Conservation (phyloP, 2,888 invertebrate genomes). For the Ormyrus pomaceus region DNA sequence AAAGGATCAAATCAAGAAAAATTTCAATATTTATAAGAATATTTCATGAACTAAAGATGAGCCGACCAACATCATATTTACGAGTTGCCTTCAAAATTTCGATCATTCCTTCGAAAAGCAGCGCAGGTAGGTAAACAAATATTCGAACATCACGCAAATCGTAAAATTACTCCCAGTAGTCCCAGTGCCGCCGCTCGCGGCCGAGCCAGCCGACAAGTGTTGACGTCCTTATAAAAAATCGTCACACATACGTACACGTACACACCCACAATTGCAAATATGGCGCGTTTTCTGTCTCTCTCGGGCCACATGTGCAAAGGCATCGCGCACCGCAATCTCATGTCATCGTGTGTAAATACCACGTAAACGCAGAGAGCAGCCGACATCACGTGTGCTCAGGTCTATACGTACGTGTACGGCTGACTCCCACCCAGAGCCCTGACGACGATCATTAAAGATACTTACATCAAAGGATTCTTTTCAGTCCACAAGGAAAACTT, state of each 20-base stretch:
- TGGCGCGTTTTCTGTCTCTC: too few species aligned
- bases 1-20: too few species aligned
- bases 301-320: background rate
- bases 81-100: background rate
- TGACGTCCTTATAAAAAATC: slow-evolving; percentile 2
- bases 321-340: background rate
- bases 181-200: background rate
- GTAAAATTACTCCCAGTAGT: too few species aligned
- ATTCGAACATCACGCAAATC: too few species aligned
- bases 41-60: too few species aligned
- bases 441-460: background rate
- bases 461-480: background rate
- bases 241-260: background rate
- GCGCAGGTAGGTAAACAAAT: too few species aligned
- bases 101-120: background rate
- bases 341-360: background rate
- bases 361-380: background rate
- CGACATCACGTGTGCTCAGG: too few species aligned
- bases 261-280: too few species aligned
- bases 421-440: background rate
- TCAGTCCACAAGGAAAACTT: background rate
- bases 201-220: background rate
- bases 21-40: too few species aligned
- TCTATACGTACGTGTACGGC: background rate
- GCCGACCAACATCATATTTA: too few species aligned